phyloP scores from a whole-genome alignment of 2,797 vertebrate genomes.

The Myioborus miniatus region DNA sequence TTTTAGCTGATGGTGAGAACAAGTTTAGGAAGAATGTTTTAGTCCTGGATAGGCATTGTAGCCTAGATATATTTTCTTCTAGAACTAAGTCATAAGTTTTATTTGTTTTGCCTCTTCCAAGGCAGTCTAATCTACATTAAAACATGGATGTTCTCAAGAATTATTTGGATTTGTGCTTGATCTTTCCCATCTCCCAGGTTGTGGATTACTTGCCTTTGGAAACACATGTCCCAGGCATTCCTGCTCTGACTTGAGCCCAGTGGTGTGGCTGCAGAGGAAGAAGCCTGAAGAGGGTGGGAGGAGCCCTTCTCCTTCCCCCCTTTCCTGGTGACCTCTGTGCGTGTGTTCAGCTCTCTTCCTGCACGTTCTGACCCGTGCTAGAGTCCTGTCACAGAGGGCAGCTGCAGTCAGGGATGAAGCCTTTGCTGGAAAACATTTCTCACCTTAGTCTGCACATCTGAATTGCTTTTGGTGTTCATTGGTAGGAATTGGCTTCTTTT shows the following conservation, averaged over 20 bases:
- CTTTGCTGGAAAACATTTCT: background rate
- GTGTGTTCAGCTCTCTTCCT: background rate
- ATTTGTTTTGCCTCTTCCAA: background rate
- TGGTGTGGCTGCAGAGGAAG: background rate
- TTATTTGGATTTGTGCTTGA: background rate
- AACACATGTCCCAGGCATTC: background rate
- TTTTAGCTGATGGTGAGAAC: background rate
- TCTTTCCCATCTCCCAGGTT: background rate
- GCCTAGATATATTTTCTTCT: background rate
- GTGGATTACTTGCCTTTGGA: background rate
- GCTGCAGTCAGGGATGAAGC: background rate
- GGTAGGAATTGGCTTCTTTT: background rate
- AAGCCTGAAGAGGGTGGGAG: background rate
- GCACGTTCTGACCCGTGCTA: background rate
- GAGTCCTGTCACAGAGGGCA: background rate
- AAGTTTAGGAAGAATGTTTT: background rate
- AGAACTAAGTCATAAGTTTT: background rate
- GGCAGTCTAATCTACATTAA: background rate
- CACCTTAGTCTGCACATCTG: background rate
- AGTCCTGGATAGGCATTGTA: background rate
- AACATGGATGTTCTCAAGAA: background rate
- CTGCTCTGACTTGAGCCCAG: background rate
- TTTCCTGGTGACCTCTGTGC: slow-evolving; percentile 21
- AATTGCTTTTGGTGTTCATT: accelerated
- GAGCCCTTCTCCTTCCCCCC: background rate